Percentiles rank a stretch among this genome's conserved stretches.
These are phyloP conservation scores for Drosophila virilis DNA, from an alignment of 1,140 invertebrate genomes.

Conservation along the genomic window DNA sequence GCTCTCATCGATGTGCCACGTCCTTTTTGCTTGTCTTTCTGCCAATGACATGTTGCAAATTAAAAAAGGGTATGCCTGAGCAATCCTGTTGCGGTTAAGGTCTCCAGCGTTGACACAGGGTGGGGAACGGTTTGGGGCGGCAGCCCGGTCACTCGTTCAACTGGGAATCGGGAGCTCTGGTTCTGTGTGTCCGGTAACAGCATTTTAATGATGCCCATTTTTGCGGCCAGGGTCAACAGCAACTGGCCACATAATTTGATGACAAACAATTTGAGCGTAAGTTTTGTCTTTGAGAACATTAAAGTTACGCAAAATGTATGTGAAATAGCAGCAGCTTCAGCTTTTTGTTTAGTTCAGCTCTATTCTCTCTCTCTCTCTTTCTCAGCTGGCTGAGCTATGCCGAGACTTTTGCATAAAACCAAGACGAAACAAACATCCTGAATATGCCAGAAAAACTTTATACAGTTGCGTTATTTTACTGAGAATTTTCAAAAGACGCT, in stretches of 20 bases:
- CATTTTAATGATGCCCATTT: slow-evolving; percentile 79
- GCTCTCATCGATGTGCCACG: slow-evolving; percentile 40
- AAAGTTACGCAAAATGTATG: slow-evolving; percentile 35
- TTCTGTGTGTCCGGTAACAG: slow-evolving; percentile 59
- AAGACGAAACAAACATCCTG: slow-evolving; percentile 57
- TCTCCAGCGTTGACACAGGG: background rate
- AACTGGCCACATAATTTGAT: slow-evolving; percentile 77
- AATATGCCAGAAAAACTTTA: slow-evolving; percentile 69
- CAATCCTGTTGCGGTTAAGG: slow-evolving; percentile 74
- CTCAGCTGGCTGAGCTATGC: slow-evolving; percentile 24
- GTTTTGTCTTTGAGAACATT: slow-evolving; percentile 64
- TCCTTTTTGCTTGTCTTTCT: slow-evolving; percentile 76
- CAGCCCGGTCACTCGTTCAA: slow-evolving; percentile 15
- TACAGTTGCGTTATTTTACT: slow-evolving; percentile 48
- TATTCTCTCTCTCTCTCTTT: background rate
- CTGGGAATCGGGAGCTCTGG: slow-evolving; percentile 21
- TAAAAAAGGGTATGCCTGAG: slow-evolving; percentile 80
- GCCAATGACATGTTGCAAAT: slow-evolving; percentile 82
- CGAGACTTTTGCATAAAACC: slow-evolving; percentile 35
- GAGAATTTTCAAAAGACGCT: slow-evolving; percentile 54
- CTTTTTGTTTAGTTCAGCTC: slow-evolving; percentile 22
- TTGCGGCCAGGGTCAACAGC: slow-evolving; percentile 50
- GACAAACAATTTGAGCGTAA: slow-evolving; percentile 75
- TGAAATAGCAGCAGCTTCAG: slow-evolving; percentile 30
- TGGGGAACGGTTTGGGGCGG: background rate